A percentile compares a stretch with the other conserved stretches of the same genome.
Evolutionary conservation across 2,113 vertebrate genomes (phyloP).

Genomic region (Falcunculus frontatus): DNA sequence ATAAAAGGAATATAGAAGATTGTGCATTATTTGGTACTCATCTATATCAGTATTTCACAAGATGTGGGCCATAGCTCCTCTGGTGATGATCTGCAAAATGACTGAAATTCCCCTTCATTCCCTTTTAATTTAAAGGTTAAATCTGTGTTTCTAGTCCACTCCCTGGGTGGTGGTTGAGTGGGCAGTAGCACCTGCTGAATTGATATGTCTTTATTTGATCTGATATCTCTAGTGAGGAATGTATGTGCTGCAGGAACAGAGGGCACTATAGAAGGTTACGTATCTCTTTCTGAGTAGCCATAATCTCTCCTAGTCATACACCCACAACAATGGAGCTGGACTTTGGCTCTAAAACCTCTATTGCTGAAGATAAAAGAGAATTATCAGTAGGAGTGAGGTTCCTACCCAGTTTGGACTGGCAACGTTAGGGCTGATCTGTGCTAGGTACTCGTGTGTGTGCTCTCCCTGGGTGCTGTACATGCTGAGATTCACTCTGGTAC

Average conservation of each 20-base stretch:
- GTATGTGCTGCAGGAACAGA: not conserved
- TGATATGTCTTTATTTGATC: not conserved
- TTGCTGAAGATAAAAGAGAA: not conserved
- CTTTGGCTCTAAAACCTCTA: not conserved
- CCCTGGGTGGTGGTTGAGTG: not conserved
- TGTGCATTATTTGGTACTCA: not conserved
- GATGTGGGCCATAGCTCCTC: not conserved
- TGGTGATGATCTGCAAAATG: not conserved
- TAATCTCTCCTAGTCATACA: not conserved
- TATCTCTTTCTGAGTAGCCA: not conserved
- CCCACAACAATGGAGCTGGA: not conserved
- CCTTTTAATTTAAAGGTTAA: not conserved
- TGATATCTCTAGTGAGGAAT: not conserved
- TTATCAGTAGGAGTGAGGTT: not conserved
- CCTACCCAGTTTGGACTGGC: not conserved
- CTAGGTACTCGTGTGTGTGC: rapidly evolving
- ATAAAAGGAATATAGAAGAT: not conserved
- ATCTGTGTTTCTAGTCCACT: not conserved
- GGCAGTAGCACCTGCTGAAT: not conserved
- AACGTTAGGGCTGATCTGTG: not conserved
- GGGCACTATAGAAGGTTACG: not conserved
- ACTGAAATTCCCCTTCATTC: not conserved
- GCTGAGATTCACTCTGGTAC: not conserved
- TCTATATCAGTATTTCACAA: not conserved
- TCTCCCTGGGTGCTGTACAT: not conserved